Evolutionary conservation across 1,140 invertebrate genomes (phyloP), one percentile per base, ranked within the genome.

Genomic region (Lucilia cuprina): DNA sequence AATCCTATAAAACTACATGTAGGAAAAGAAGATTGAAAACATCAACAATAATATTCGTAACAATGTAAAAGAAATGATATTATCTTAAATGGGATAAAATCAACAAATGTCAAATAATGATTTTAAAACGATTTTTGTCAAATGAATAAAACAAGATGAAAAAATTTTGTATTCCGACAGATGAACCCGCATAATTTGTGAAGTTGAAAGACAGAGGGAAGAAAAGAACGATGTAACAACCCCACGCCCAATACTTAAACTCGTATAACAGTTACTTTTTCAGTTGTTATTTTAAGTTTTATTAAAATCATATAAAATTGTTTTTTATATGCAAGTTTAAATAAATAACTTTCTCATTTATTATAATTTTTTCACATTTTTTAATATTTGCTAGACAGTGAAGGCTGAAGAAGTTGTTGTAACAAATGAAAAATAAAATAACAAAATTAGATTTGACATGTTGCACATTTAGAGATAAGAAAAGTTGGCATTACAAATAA

Each of bases 381-480:
- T 21, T 12, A 21, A 10, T 21, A 10, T 70, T 25, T 21, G 19
- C 10, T 30, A 70, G 21, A 70, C 65, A 70, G 65, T n/a, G 19
- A 70, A 70, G 19, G 7, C 14, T 70, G 65, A 7, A n/a, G 65
- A 7, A 60, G 55, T 60, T 60, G n/a, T n/a, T n/a, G n/a, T 60
- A 60, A 60, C n/a, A n/a, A 60, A 70, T 25, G 65, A 21, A 70
- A 19, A 70, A 14, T 7, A 60, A 60, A 60, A 70, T 5, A 70
- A 25, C 5, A 70, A 70, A 70, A 70, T 70, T 70, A 70, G 65
- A 70, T 70, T 70, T 70, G 65, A 70, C 65, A 70, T 70, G 65
- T 70, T 70, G 65, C 65, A 70, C 60, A 70, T 21, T 70, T 21
- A 2, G 65, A 70, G 65, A 70, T 70, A 70, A 70, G 65, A 70